Evolutionary conservation across 1,140 invertebrate species (phyloP), one percentile per base, ranked within the genome.

Genomic region (Aphelinus atriplicis): DNA sequence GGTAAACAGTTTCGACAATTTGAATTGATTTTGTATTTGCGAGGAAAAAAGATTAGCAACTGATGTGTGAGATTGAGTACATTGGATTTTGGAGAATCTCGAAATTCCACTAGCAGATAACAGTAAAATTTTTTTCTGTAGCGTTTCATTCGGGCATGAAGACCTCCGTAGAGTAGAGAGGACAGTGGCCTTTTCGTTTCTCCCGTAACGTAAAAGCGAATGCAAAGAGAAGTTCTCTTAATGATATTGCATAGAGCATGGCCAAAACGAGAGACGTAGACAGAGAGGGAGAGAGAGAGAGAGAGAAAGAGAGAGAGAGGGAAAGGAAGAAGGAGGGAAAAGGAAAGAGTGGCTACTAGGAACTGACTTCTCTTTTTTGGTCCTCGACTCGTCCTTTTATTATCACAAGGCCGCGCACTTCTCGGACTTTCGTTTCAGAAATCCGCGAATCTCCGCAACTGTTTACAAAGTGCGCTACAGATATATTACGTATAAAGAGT

Each of bases 351-450:
- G 45, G n/a, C 61, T 63, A 9, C 2, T 63, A 48, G 61, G 2
- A 63, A 63, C 3, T 4, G 46, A 2, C 61, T 63, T 46, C 7
- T 63, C 58, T 48, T 48, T 61, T 63, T 63, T 46, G 9, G 58
- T 46, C 26, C 42, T 63, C 61, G 46, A 10, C 61, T 61, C 46
- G 7, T 63, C 46, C 46, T 48, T 63, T 63, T 63, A 63, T 63
- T 63, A 63, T 63, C 61, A 48, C 9, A 48, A 63, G 7, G 3
- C 4, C 46, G 6, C 48, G 48, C 63, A 65, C 48, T 65, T 6
- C 63, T 7, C 45, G 62, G 63, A 65, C 50, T 65, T 65, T 65
- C 63, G 46, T 63, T 63, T 65, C 63, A 42, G 50, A 53, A 65
- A 65, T 65, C 48, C 63, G 63, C 6, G 48, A 65, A 65, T 9